Evolutionary conservation across 2,888 invertebrate species (phyloP), one percentile per base, ranked within the genome.

Genomic region (Xestobium rufovillosum): DNA sequence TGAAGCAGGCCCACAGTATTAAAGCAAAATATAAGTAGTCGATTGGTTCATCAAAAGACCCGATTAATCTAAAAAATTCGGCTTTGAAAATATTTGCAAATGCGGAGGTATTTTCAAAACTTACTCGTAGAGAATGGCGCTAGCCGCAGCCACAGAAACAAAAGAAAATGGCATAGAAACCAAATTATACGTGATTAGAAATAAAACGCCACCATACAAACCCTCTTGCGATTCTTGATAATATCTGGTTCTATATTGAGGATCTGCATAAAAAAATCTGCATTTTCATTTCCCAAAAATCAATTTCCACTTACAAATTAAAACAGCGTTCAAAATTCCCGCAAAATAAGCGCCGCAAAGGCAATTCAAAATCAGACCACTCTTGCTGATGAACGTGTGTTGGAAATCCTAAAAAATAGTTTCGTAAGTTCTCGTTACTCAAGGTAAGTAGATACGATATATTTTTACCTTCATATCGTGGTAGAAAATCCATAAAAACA

Each of bases 161-260:
- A 88, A 73, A 1, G 89, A 87, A 57, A 90, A 80, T 0, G 91
- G 90, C 38, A 92, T 65, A 0, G 86, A 83, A 9, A 86, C 76
- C 2, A 89, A 63, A 44, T 85, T 82, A 65, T 89, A 89, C 0
- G 88, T 81, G 0, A 89, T 68, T 1, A 92, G 68, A 51, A 92
- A 75, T 45, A 88, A 76, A 0, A 87, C 83, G 0, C 92, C 92
- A 2, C 86, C 82, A 61, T 94, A 94, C 0, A 89, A 66, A 0
- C 90, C 90, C 62, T 91, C 90, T 34, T 90, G 80, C 0, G 84
- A 80, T 56, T 94, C 94, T 58, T 92, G 90, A 49, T 89, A 90
- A 65, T 90, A 92, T 26, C 88, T 73, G n/a, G 86, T 88, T n/a
- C 92, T 72, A 66, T 86, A 86, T 17, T 78, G 77, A 2, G 87